These are phyloP conservation scores for Coelogynopora nodosa DNA, from an alignment of 2,888 invertebrate species.

Conservation along the genomic window DNA sequence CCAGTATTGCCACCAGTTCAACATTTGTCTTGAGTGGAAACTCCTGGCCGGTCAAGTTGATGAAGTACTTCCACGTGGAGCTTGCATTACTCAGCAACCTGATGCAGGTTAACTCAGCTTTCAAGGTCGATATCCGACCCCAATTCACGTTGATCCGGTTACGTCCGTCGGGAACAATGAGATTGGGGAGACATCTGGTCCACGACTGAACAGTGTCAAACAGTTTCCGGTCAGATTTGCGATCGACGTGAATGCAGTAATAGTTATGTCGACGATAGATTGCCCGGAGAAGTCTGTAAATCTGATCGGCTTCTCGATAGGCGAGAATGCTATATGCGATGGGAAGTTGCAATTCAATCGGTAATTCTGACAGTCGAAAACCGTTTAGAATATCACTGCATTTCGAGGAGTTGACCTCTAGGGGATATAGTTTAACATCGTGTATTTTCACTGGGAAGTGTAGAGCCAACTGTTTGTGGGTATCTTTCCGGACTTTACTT, in stretches of 20 bases:
- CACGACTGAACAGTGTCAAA: slow-evolving; percentile 50
- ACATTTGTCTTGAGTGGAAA: slow-evolving; percentile 43
- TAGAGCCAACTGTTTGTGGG: no score
- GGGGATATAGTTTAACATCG: no score
- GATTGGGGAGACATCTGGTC: slow-evolving; percentile 52
- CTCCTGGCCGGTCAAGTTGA: slow-evolving; percentile 48
- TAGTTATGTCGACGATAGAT: slow-evolving; percentile 57
- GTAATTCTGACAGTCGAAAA: neutral
- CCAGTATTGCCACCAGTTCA: neutral
- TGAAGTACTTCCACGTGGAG: slow-evolving; percentile 47
- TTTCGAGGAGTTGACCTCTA: no score
- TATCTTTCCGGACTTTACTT: no score
- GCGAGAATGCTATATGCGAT: neutral
- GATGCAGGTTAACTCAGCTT: slow-evolving; percentile 45
- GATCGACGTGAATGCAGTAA: slow-evolving; percentile 58
- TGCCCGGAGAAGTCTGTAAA: slow-evolving; percentile 53
- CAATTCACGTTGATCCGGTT: slow-evolving; percentile 48
- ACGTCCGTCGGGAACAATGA: slow-evolving; percentile 51
- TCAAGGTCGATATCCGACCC: slow-evolving; percentile 43
- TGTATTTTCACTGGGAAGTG: no score
- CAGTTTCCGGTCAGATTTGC: slow-evolving; percentile 49
- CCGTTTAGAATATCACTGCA: neutral
- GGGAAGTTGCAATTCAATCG: slow-evolving; percentile 7
- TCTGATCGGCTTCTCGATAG: slow-evolving; percentile 48
- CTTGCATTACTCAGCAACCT: neutral